Evolutionary conservation across 2,113 vertebrate genomes (phyloP).

Genomic region (Sorex fumeus): DNA sequence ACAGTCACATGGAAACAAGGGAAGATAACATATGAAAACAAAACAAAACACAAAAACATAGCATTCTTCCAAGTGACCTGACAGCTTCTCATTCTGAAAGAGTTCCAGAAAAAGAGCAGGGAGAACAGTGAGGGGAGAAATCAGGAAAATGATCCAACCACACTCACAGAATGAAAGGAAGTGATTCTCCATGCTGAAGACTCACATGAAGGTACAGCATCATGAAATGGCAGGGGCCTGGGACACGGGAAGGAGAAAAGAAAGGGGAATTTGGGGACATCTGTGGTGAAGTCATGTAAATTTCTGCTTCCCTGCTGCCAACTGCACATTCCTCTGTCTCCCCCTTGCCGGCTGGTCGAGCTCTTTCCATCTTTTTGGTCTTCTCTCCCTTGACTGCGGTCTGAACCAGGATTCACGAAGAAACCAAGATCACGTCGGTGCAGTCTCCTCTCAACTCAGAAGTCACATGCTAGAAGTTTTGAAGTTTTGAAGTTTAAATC

Average conservation of each 20-base stretch:
- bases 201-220: conserved; percentile 6
- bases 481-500: too few relatives aligned
- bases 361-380: background rate
- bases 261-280: background rate
- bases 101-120: background rate
- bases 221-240: background rate
- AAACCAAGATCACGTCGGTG: background rate
- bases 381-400: background rate
- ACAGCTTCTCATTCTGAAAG: background rate
- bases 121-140: background rate
- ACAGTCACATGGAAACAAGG: too few relatives aligned
- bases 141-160: background rate
- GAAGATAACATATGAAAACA: too few relatives aligned
- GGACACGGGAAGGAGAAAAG: background rate
- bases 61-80: background rate
- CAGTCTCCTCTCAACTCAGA: background rate
- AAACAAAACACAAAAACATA: too few relatives aligned
- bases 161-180: background rate
- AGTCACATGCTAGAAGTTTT: background rate
- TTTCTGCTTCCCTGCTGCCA: background rate
- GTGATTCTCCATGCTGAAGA: background rate
- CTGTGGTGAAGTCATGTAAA: background rate
- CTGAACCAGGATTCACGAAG: background rate
- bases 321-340: background rate
- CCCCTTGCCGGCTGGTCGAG: background rate